Evolutionary conservation across 2,113 vertebrate genomes (phyloP), one percentile per base, ranked within the genome.

Genomic region (Oceanites oceanicus): DNA sequence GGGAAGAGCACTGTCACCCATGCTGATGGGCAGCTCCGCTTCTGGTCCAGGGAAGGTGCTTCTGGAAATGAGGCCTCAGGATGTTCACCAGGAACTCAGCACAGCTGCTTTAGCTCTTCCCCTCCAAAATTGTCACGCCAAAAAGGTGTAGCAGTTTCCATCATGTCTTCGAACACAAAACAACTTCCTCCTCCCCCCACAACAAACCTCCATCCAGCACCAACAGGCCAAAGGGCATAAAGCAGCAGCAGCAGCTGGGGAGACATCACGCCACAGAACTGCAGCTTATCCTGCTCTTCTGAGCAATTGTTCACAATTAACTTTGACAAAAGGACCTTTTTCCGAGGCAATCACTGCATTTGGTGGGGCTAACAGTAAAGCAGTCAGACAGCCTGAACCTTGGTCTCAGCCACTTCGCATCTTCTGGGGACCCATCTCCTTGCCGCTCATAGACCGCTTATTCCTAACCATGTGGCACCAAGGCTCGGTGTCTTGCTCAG

Each of bases 401-500:
- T 80, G 36, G 27, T 55, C 23, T 77, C 67, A 58, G 67, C 34
- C 77, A 45, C 11, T 58, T 65, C 34, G 47, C 34, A 53, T 88
- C 78, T 89, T 93, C 88, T 72, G 50, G 21, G 34, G 26, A 66
- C 29, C n/a, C 36, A 52, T 15, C 5, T 76, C 75, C 27, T 93
- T 62, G 34, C 38, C 45, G 90, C 18, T 78, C 29, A 75, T 13
- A 76, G 47, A 56, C 40, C 56, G 42, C 17, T 78, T 86, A n/a
- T 55, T 70, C 50, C 72, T 56, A 87, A 59, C 19, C 34, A 67
- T 1, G 4, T 3, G 40, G 78, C 15, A 9, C 23, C 22, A 27
- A 82, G 50, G 32, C 45, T 73, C 0, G 0, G 42, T 34, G 49
- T 49, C 52, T 59, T 30, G 4, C 16, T 49, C 0, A 0, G 66